A percentile compares a stretch with the other conserved stretches of the same genome.
Conservation (phyloP, 2,113 vertebrate genomes). For the Saguinus imperator region DNA sequence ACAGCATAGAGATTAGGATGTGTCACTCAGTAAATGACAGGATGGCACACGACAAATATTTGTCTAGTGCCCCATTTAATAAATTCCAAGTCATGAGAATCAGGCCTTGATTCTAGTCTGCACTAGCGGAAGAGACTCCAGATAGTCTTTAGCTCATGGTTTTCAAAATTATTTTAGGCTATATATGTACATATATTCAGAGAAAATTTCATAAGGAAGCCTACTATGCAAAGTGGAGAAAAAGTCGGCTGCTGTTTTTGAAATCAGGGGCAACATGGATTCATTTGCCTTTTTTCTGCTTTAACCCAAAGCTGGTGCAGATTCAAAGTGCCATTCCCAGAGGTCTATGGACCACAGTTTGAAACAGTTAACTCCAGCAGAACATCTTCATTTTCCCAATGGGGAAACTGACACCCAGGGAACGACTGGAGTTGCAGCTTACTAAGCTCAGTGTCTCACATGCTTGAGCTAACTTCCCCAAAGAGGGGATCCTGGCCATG, state of each 20-base stretch:
- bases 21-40: neutral
- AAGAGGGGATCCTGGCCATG: neutral
- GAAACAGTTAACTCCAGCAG: neutral
- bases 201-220: neutral
- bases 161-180: slow-evolving; percentile 8
- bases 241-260: neutral
- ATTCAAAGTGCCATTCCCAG: neutral
- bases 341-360: neutral
- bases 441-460: neutral
- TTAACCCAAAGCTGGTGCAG: neutral
- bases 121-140: neutral
- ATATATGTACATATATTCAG: neutral
- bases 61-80: neutral
- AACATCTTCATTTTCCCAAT: neutral
- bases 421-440: neutral
- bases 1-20: neutral
- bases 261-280: neutral
- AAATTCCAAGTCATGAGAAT: neutral
- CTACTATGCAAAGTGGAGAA: neutral
- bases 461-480: neutral
- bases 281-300: neutral
- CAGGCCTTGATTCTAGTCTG: neutral
- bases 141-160: neutral
- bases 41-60: neutral
- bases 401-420: neutral